These are phyloP conservation scores for Clangula hyemalis DNA, from an alignment of 2,797 vertebrate genomes.

Conservation along the genomic window DNA sequence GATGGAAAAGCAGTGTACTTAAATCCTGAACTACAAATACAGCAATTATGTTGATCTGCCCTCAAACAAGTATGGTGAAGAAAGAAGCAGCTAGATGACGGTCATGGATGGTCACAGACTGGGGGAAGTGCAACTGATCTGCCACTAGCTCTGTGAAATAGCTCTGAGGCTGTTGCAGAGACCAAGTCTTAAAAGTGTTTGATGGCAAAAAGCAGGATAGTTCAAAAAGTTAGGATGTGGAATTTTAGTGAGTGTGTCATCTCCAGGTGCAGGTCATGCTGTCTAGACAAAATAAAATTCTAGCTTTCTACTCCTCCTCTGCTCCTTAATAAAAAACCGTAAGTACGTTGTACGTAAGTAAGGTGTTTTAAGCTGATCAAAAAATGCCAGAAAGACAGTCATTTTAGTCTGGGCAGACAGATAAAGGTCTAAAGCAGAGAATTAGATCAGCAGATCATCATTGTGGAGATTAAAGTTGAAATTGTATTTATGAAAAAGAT, in stretches of 20 bases:
- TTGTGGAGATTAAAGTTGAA: constrained; percentile 41
- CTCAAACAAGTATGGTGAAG: not conserved
- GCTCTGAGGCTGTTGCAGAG: not conserved
- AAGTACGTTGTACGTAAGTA: not conserved
- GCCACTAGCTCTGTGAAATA: not conserved
- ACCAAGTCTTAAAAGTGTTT: not conserved
- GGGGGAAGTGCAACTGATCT: not conserved
- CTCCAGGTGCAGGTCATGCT: not conserved
- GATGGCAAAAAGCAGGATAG: not conserved
- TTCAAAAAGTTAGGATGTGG: not conserved
- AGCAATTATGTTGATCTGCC: not conserved
- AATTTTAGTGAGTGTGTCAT: not conserved
- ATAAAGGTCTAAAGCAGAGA: not conserved
- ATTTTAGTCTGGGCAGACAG: not conserved
- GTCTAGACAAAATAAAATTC: constrained; percentile 4
- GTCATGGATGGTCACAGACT: rapidly evolving
- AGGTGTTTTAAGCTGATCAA: rapidly evolving
- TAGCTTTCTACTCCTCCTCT: not conserved
- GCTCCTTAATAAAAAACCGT: not conserved
- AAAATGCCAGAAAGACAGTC: not conserved
- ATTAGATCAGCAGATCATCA: constrained; percentile 33
- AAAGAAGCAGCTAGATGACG: not conserved
- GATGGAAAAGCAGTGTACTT: not conserved
- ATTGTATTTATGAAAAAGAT: constrained; percentile 56
- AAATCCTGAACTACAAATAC: not conserved